These are phyloP conservation scores for Phyllostomus hastatus DNA, from an alignment of 2,113 vertebrate species.

Conservation along the genomic window DNA sequence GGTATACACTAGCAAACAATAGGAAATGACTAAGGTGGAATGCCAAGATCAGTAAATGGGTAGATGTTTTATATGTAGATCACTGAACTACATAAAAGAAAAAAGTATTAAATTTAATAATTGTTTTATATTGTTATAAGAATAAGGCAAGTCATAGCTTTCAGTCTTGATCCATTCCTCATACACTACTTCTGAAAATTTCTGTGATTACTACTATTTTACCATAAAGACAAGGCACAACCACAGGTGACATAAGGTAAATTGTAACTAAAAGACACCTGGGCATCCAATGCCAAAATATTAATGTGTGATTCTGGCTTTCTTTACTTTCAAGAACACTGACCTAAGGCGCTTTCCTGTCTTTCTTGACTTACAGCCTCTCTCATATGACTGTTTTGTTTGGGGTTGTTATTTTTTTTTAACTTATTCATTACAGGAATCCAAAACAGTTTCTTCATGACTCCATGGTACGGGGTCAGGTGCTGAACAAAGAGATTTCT, in stretches of 20 bases:
- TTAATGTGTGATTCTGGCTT: not conserved
- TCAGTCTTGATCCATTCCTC: not conserved
- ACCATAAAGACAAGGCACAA: not conserved
- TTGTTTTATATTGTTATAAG: not conserved
- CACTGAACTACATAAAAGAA: not conserved
- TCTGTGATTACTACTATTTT: not conserved
- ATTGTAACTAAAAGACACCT: not conserved
- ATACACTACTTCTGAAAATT: not conserved
- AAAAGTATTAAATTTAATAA: slow-evolving; percentile 27
- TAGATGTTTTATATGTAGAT: not conserved
- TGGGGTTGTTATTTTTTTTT: too few species aligned
- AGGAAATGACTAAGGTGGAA: not conserved
- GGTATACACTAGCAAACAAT: not conserved
- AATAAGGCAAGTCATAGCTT: not conserved
- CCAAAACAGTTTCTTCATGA: not conserved
- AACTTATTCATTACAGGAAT: not conserved
- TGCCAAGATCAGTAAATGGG: not conserved
- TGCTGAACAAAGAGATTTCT: not conserved
- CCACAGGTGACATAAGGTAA: not conserved
- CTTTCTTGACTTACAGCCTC: not conserved
- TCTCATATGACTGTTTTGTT: not conserved
- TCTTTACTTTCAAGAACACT: not conserved
- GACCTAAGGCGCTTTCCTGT: not conserved
- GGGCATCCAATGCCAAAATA: not conserved
- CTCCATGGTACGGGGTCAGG: not conserved